phyloP scores from a whole-genome alignment of 2,113 vertebrate genomes.

The Pampusana beccarii region DNA sequence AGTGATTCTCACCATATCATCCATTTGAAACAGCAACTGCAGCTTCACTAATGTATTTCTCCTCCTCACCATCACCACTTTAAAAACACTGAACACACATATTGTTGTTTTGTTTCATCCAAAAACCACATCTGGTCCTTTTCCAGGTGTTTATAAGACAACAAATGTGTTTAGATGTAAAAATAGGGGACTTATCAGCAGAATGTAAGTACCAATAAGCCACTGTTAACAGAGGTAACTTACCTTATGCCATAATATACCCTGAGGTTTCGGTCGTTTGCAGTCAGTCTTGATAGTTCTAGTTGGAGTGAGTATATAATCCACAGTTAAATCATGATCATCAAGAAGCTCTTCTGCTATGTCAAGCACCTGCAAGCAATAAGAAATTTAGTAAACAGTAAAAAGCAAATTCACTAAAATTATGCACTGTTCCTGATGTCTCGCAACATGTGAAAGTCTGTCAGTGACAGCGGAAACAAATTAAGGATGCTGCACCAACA shows the following conservation, averaged over 20 bases:
- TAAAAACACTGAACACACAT: background rate
- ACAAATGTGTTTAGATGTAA: background rate
- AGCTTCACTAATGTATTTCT: background rate
- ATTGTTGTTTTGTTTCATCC: background rate
- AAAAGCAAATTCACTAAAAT: background rate
- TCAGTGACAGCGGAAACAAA: background rate
- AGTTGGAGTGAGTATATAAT: constrained; percentile 94
- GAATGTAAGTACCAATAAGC: background rate
- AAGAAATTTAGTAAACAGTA: background rate
- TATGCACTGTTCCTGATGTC: background rate
- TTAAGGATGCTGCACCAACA: background rate
- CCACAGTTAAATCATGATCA: constrained; percentile 91
- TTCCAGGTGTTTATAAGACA: background rate
- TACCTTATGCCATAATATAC: constrained; percentile 92
- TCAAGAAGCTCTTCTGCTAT: constrained; percentile 86
- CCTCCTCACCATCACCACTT: background rate
- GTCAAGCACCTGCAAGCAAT: constrained; percentile 82
- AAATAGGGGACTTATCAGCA: background rate
- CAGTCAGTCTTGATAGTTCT: constrained; percentile 85
- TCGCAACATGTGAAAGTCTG: background rate
- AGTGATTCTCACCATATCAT: background rate
- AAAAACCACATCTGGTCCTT: background rate
- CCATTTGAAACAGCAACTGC: background rate
- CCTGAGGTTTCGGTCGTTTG: constrained; percentile 79
- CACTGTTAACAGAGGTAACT: background rate